Percentiles rank a stretch among this genome's conserved stretches.
Evolutionary conservation across 92 coral and sea anemone genomes (phyloP).

Genomic region (Actinostola sp.): DNA sequence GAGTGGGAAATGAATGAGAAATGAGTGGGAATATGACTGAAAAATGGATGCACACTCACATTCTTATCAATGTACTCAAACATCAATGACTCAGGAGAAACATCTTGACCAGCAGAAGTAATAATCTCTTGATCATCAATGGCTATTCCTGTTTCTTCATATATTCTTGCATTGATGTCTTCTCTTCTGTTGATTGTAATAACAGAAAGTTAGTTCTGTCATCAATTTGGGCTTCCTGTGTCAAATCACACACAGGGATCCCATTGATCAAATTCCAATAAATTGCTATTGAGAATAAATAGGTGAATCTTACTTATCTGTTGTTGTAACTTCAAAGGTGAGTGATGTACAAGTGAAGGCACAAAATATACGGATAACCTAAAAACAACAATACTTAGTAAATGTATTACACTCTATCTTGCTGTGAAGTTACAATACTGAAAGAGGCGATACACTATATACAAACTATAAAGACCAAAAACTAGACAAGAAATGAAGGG

Average conservation of each 20-base stretch:
- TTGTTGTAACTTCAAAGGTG: slow-evolving; percentile 60
- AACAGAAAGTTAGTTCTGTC: background rate
- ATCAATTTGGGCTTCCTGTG: background rate
- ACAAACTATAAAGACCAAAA: no score
- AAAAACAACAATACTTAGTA: background rate
- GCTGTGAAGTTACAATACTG: background rate
- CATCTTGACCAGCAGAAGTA: slow-evolving; percentile 31
- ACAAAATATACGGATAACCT: slow-evolving; percentile 74
- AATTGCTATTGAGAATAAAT: background rate
- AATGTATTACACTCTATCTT: background rate
- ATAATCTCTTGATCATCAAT: slow-evolving; percentile 57
- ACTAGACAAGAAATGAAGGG: no score
- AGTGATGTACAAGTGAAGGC: slow-evolving; percentile 35
- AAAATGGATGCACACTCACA: background rate
- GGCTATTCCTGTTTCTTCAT: slow-evolving; percentile 67
- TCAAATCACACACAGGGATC: background rate
- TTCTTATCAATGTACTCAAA: slow-evolving; percentile 1
- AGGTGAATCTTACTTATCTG: slow-evolving; percentile 53
- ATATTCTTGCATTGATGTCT: slow-evolving; percentile 55
- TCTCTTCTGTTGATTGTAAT: slow-evolving; percentile 31
- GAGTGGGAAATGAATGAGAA: no score
- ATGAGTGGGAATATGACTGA: background rate
- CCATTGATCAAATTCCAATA: background rate
- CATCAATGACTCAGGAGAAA: background rate
- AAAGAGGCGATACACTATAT: background rate